Base-by-base conservation (phyloP, 2,797 vertebrate genomes). In the Pangasius larnaudii region DNA sequence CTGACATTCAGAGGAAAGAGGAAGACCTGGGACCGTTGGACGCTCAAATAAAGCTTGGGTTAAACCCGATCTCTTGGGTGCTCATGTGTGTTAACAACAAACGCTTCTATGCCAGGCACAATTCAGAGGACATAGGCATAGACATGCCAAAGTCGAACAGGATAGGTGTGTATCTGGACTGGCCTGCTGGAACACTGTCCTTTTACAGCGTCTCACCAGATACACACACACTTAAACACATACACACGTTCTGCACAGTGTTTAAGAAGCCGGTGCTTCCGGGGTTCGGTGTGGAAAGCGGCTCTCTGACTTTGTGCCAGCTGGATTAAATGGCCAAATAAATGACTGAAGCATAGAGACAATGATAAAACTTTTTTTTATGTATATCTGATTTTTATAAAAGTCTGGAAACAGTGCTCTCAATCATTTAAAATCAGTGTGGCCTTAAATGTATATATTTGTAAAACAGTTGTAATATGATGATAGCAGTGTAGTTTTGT, bases 101-200 rank as follows among this genome's bases (percentile, higher is more conserved):
- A 5, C 8, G n/a, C 6, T 22, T 19, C 51, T 1, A 2, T 27
- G 56, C 33, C 78, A 16, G 56, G 5, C 56, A 58, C 78, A 14
- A 59, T 80, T 39, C 78, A 59, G 78, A 80, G 56, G 56, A 27
- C 22, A 13, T 5, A 1, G 3, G 6, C 6, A 46, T 51, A 30
- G 11, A 59, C 2, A 18, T 42, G 22, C 36, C 27, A 9, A 3
- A 1, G 0, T 72, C 67, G 6, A 30, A 74, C 22, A 89, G 65
- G 49, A 65, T 79, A 2, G 89, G 85, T 5, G 87, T 91, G 51
- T 90, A 89, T 71, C 84, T 91, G 74, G 89, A 91, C 86, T 86
- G 74, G 13, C 74, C 14, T 5, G 84, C 78, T 42, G 89, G 90
- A 8, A 24, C 16, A 24, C 33, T 91, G 24, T 91, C 89, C 33